phyloP scores from a whole-genome alignment of 2,113 vertebrate genomes.

The Lota lota region DNA sequence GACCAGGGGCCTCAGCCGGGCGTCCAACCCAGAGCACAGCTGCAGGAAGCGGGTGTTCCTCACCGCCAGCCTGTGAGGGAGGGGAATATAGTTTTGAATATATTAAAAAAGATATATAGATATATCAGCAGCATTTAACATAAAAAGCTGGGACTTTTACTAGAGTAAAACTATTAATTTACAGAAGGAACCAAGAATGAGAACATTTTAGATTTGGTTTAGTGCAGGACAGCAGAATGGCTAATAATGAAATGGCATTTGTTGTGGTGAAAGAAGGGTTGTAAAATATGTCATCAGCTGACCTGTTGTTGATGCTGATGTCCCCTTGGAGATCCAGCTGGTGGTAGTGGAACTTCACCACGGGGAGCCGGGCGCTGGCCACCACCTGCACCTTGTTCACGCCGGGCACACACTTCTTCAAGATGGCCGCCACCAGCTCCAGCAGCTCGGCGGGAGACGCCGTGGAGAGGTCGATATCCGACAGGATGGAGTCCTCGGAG shows the following conservation, averaged over 20 bases:
- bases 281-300: not conserved
- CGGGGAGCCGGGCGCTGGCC: constrained; percentile 80
- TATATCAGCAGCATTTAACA: not conserved
- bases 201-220: too few species aligned
- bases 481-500: constrained; percentile 81
- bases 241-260: not conserved
- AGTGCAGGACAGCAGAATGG: not conserved
- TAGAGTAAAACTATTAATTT: too few species aligned
- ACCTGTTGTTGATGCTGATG: constrained; percentile 89
- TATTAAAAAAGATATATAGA: not conserved
- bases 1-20: constrained; percentile 80
- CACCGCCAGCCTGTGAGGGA: constrained; percentile 77
- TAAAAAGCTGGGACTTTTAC: not conserved
- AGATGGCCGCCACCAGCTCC: constrained; percentile 80
- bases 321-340: constrained; percentile 85
- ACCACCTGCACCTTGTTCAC: constrained; percentile 85
- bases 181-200: too few species aligned
- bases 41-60: constrained; percentile 88
- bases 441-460: constrained; percentile 74
- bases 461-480: constrained; percentile 74
- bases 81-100: not conserved
- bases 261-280: not conserved
- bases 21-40: constrained; percentile 80
- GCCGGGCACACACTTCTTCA: constrained; percentile 85
- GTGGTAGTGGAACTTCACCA: constrained; percentile 87